Evolutionary conservation across 1,140 invertebrate species (phyloP).

Genomic region (Atta colombica): DNA sequence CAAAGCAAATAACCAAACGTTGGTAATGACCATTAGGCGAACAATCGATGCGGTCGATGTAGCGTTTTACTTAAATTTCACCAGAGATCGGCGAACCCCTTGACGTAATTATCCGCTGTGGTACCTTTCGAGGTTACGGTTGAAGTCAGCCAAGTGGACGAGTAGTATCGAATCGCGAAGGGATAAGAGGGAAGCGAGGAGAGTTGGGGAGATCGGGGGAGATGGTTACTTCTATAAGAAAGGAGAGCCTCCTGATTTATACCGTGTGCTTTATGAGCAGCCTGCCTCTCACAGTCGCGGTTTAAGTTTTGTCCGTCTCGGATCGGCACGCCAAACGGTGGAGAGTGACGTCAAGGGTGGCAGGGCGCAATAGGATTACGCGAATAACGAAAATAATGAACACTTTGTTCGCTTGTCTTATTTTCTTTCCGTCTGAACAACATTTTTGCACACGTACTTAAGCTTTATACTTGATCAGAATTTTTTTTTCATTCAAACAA

Average conservation of each 20-base stretch:
- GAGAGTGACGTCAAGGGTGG: slow-evolving; percentile 32
- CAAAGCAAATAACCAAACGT: slow-evolving; percentile 26
- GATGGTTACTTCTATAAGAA: slow-evolving; percentile 73
- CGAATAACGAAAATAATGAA: slow-evolving; percentile 52
- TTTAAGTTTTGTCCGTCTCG: slow-evolving; percentile 77
- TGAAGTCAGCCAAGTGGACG: slow-evolving; percentile 72
- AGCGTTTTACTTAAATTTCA: slow-evolving; percentile 66
- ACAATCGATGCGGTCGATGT: slow-evolving; percentile 42
- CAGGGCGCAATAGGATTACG: slow-evolving; percentile 20
- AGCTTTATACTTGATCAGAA: background rate
- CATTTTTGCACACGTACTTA: background rate
- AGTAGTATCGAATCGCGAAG: slow-evolving; percentile 71
- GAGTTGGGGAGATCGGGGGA: slow-evolving; percentile 69
- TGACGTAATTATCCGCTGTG: slow-evolving; percentile 81
- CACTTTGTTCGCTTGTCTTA: background rate
- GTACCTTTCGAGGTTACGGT: slow-evolving; percentile 76
- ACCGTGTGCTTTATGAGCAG: slow-evolving; percentile 80
- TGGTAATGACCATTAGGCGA: slow-evolving; percentile 17
- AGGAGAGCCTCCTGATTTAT: slow-evolving; percentile 80
- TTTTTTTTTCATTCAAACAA: slow-evolving; percentile 3
- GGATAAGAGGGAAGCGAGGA: slow-evolving; percentile 37
- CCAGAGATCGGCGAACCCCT: slow-evolving; percentile 52
- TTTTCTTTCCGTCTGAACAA: background rate
- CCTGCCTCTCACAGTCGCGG: slow-evolving; percentile 71
- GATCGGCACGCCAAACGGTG: slow-evolving; percentile 59